Base-by-base conservation (phyloP, 2,797 vertebrate genomes). In the Malacoctenus gilli region DNA sequence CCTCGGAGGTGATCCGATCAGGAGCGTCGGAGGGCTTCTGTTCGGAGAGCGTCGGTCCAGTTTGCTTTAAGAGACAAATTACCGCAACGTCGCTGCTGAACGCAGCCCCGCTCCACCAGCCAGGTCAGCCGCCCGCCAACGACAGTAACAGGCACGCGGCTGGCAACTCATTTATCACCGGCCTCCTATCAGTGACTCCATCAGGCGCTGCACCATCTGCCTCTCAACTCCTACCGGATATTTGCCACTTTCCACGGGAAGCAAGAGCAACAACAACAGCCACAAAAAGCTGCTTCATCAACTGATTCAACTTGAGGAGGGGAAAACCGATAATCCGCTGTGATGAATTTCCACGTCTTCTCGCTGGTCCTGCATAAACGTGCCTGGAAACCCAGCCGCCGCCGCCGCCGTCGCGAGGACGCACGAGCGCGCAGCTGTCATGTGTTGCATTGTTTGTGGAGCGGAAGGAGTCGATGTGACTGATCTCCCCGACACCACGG, bases 401-500 rank as follows among this genome's bases (percentile, higher is more conserved):
- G 30, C 12, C 4, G 12, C 10, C 23, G 4, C 3, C 31, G 19
- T 9, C 40, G 0, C 0, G 3, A n/a, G 8, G 39, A 28, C 4
- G 0, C 55, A 46, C 22, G 28, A 53, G 41, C 4, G 19, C 0
- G 13, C 8, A 35, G 16, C 3, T 32, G 42, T 55, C 34, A 37
- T 38, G 20, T 37, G 14, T 4, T 39, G 31, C 12, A 47, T 46
- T 44, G 37, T 64, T 39, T 51, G 40, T 21, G 35, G 41, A 54
- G 36, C 49, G 5, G 50, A 58, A 79, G 56, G 54, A 30, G 21
- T 42, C 22, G 61, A 59, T 40, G 41, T 23, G 49, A 60, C 58
- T 63, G 63, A 72, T 79, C 46, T 62, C 23, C 37, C 36, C n/a
- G 66, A 48, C 69, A 41, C 39, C 21, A 15, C 49, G 5, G 12